Evolutionary conservation across 2,113 vertebrate species (phyloP).

Genomic region (Pygathrix nemaeus): DNA sequence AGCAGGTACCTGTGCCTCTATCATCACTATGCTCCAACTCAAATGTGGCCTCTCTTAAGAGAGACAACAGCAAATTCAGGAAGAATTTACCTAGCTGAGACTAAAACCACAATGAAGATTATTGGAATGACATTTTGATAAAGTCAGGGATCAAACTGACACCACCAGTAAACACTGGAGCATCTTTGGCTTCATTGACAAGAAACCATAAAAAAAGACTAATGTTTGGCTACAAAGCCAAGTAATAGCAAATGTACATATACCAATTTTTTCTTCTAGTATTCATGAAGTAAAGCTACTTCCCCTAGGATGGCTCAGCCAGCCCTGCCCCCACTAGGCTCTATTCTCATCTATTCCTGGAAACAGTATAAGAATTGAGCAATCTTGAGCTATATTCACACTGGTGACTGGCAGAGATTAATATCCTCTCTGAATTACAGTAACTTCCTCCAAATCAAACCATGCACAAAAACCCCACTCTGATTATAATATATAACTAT

Average conservation of each 20-base stretch:
- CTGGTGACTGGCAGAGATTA: background rate
- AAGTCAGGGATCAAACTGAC: background rate
- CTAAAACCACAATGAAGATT: background rate
- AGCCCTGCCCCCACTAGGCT: background rate
- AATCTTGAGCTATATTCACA: background rate
- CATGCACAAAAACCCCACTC: background rate
- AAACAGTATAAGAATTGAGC: background rate
- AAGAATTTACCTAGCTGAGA: background rate
- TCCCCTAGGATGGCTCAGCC: background rate
- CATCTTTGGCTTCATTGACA: background rate
- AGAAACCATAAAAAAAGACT: background rate
- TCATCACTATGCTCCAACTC: background rate
- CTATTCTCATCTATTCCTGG: background rate
- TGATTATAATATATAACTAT: background rate
- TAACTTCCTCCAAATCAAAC: constrained; percentile 1
- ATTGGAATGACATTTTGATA: background rate
- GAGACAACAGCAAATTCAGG: background rate
- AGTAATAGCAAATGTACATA: background rate
- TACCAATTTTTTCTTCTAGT: background rate
- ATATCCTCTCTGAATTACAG: constrained; percentile 18
- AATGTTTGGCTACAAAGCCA: background rate
- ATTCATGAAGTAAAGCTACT: background rate
- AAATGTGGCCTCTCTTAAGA: background rate
- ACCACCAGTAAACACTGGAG: background rate
- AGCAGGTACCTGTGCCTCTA: background rate